Base-by-base conservation (phyloP, 2,797 vertebrate species). In the Carduelis carduelis region DNA sequence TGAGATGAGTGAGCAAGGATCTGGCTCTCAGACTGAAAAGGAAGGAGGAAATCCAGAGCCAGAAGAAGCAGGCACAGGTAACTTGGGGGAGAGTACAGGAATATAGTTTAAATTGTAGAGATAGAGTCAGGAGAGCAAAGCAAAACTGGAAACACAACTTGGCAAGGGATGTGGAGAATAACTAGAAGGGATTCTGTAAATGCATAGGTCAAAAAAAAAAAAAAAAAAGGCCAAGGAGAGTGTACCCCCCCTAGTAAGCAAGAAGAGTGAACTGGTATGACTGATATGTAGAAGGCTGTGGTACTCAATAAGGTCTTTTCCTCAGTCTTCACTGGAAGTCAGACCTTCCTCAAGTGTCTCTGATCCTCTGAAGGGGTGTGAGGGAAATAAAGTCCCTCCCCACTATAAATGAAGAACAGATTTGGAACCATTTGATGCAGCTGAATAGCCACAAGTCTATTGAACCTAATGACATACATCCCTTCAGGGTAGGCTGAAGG, bases 221-320 rank as follows among this genome's bases (percentile, higher is more conserved):
- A 69, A 32, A 59, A 26, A 43, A 43, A 43, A 41, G 7, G 22
- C 9, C 34, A 60, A 32, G 18, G 30, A 44, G 8, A 22, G 17
- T 34, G 9, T 15, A 34, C 0, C 19, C 4, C 19, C 4, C 2
- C 2, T 43, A 53, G 3, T 53, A 60, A 39, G 12, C 2, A 81
- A 41, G 18, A 19, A 53, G 47, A 24, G 12, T 53, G 47, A 41
- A 46, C 12, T 66, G 14, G 4, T 47, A 9, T 74, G 8, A 53
- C 21, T 52, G 14, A 18, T 22, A 18, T 6, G 17, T 22, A 74
- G 14, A 66, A 66, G 39, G 39, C 21, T 53, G 46, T 1, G 4
- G 5, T 59, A 52, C 16, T 52, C 60, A 52, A 1, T 34, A 44
- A 74, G 5, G 26, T 39, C 11, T 34, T 72, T 26, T 27, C 9